A percentile compares a stretch with the other conserved stretches of the same genome.
These are phyloP conservation scores for Megaceryle torquata DNA, from an alignment of 2,113 vertebrate genomes.

Conservation along the genomic window DNA sequence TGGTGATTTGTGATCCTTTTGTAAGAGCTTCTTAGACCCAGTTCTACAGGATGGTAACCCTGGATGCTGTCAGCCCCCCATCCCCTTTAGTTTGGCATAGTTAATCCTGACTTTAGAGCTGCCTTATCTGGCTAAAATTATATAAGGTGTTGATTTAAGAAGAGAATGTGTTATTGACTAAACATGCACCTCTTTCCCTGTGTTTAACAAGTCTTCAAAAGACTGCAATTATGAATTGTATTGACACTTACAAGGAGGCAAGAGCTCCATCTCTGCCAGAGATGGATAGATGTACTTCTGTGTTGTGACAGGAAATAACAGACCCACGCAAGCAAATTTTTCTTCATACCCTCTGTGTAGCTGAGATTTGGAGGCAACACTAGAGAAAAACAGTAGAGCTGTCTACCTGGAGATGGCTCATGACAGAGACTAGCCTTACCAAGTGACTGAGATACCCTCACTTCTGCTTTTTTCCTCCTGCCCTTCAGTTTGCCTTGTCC, in stretches of 20 bases:
- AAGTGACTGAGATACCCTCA: not conserved
- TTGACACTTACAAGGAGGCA: not conserved
- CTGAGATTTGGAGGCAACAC: not conserved
- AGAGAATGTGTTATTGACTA: not conserved
- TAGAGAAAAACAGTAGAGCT: not conserved
- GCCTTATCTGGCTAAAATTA: not conserved
- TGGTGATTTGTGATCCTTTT: not conserved
- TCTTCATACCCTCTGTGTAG: not conserved
- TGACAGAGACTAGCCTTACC: not conserved
- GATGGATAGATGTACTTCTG: not conserved
- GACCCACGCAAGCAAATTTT: not conserved
- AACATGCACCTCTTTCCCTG: not conserved
- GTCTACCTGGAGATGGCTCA: not conserved
- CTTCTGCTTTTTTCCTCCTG: not conserved
- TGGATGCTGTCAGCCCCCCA: not conserved
- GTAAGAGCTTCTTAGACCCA: not conserved
- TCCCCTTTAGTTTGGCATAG: not conserved
- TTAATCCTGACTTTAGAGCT: not conserved
- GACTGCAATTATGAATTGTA: not conserved
- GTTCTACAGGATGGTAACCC: not conserved
- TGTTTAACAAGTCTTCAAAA: not conserved
- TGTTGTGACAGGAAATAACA: not conserved
- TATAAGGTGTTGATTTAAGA: not conserved
- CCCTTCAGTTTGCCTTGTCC: not conserved
- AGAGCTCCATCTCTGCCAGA: not conserved